Base-by-base conservation (phyloP, 37 sponge, comb jelly and placozoan genomes). In the Ianthella basta region DNA sequence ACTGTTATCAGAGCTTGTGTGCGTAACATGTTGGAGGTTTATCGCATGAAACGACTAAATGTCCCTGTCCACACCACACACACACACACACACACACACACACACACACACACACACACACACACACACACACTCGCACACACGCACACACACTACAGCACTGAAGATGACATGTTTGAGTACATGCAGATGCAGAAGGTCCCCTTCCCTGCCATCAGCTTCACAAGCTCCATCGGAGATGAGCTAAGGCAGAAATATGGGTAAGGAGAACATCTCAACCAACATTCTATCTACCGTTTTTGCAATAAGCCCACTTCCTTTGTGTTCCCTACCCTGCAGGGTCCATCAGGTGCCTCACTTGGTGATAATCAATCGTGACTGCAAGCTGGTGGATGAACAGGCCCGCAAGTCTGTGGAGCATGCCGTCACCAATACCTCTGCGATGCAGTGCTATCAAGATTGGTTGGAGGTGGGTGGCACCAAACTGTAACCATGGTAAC, bases 141-240 rank as follows among this genome's bases (percentile, higher is more conserved):
- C 8, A 8, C 50, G 8, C 50, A 44, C 50, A 44, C 50, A 44
- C 27, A 29, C 27, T 36, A 0, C 34, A 93, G 94, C 56, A 83
- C 94, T 33, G 63, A 87, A 34, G 80, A 80, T 34, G 94, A 87
- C 38, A 90, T 90, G 91, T 29, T 82, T 59, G 75, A 85, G 82
- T 89, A 93, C 80, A 87, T 93, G 88, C 39, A 78, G 57, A 82
- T 87, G 16, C 87, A 93, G 32, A 72, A 89, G 79, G 87, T 93
- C 83, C 87, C 94, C 15, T 93, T 90, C 83, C 74, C 84, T 6
- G 87, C 82, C 0, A 27, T 93, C 18, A 30, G 29, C 4, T 87
- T 79, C 74, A 86, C 73, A 23, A 64, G 83, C 74, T 63, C 83
- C 6, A 33, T 70, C 6, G 69, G 79, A 8, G 91, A 93, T 25